Evolutionary conservation across 2,797 vertebrate species (phyloP).

Genomic region (Xenopus petersii): DNA sequence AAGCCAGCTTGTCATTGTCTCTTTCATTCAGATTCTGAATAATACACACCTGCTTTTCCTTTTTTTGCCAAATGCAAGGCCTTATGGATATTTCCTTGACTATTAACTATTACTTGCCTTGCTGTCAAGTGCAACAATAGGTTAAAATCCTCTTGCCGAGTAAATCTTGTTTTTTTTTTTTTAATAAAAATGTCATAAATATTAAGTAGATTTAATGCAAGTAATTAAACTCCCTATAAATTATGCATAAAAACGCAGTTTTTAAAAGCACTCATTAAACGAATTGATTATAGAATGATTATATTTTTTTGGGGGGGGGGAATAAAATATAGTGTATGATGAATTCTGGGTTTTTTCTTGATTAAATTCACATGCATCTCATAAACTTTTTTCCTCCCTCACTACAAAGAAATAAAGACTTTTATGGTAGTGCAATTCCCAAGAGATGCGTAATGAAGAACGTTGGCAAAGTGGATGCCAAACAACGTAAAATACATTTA

Average conservation of each 20-base stretch:
- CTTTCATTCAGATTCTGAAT: too few species aligned
- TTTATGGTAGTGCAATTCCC: slow-evolving; percentile 26
- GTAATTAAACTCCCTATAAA: not conserved
- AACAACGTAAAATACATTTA: slow-evolving; percentile 44
- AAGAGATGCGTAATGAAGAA: slow-evolving; percentile 38
- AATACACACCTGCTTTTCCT: too few species aligned
- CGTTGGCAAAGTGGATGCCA: slow-evolving; percentile 23
- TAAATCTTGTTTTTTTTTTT: not conserved
- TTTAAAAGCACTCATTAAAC: not conserved
- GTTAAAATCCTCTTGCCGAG: too few species aligned
- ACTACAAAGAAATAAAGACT: slow-evolving; percentile 29
- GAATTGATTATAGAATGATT: not conserved
- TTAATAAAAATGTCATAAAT: not conserved
- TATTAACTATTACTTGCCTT: too few species aligned
- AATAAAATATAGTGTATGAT: not conserved
- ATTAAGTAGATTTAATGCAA: not conserved
- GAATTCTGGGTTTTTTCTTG: not conserved
- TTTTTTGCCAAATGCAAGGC: too few species aligned
- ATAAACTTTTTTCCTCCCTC: slow-evolving; percentile 11
- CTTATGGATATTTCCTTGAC: too few species aligned
- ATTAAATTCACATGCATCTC: slow-evolving; percentile 22
- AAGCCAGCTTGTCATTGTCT: too few species aligned
- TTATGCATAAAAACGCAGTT: not conserved
- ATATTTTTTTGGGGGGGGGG: not conserved
- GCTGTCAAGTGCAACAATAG: too few species aligned